phyloP scores from a whole-genome alignment of 2,113 vertebrate species.

The Ageneiosus marmoratus region DNA sequence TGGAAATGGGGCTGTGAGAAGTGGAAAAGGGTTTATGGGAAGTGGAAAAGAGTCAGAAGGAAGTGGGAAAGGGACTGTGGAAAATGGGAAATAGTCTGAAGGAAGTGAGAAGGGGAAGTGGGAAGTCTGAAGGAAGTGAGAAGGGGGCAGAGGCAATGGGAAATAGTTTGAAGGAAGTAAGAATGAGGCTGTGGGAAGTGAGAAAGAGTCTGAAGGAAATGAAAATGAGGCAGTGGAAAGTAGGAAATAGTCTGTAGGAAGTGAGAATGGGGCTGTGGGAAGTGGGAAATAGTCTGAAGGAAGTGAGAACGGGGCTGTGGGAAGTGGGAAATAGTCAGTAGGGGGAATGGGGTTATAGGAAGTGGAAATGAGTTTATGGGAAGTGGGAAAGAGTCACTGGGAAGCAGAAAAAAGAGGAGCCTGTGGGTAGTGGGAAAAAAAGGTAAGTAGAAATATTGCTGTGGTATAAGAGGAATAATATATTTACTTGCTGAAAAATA shows the following conservation, averaged over 20 bases:
- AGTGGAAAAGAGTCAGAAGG: not conserved
- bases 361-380: not conserved
- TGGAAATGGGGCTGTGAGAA: not conserved
- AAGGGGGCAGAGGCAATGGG: too few species aligned
- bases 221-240: not conserved
- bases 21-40: not conserved
- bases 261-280: not conserved
- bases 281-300: not conserved
- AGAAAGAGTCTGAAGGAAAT: not conserved
- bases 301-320: too few species aligned
- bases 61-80: not conserved
- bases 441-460: too few species aligned
- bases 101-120: not conserved
- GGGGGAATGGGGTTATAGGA: not conserved
- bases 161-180: too few species aligned
- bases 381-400: not conserved
- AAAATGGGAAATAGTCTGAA: not conserved
- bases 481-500: too few species aligned
- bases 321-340: too few species aligned
- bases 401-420: not conserved
- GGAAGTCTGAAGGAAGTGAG: not conserved
- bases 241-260: not conserved
- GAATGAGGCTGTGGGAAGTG: not conserved
- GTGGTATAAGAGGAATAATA: too few species aligned
- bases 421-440: not conserved